Evolutionary conservation across 2,888 invertebrate species (phyloP).

Genomic region (Trachelus stipa): DNA sequence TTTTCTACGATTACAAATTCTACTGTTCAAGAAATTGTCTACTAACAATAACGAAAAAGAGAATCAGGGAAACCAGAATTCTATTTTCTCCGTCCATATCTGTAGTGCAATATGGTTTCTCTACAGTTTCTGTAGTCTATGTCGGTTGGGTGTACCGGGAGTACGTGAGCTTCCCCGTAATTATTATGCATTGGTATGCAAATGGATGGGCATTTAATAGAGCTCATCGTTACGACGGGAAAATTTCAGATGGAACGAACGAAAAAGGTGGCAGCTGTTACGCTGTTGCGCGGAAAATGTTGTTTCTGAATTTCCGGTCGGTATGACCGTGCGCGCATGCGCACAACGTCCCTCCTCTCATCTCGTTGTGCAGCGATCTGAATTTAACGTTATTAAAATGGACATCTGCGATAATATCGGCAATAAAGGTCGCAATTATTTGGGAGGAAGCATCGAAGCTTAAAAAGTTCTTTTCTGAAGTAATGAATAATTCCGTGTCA

Average conservation of each 20-base stretch:
- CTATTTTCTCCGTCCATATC: not conserved
- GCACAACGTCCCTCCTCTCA: constrained; percentile 26
- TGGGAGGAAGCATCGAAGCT: not conserved
- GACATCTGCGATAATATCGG: constrained; percentile 21
- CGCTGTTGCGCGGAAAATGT: constrained; percentile 9
- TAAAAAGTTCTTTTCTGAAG: not conserved
- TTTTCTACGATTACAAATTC: not conserved
- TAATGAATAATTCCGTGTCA: not conserved
- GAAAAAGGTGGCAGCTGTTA: constrained; percentile 18
- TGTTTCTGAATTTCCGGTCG: constrained; percentile 5
- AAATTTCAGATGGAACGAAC: constrained; percentile 13
- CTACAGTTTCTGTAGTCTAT: not conserved
- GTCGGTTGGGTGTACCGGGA: not conserved
- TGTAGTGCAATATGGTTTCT: not conserved
- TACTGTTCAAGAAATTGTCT: not conserved
- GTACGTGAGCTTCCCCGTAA: constrained; percentile 35
- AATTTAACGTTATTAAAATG: constrained; percentile 30
- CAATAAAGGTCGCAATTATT: constrained; percentile 15
- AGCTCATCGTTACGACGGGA: constrained; percentile 12
- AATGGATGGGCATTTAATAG: constrained; percentile 57
- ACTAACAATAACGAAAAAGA: not conserved
- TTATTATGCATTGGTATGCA: constrained; percentile 61
- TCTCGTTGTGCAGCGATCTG: constrained; percentile 20
- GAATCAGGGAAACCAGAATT: not conserved
- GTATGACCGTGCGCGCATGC: not conserved